Evolutionary conservation across 2,113 vertebrate genomes (phyloP).

Genomic region (Megaceryle torquata): DNA sequence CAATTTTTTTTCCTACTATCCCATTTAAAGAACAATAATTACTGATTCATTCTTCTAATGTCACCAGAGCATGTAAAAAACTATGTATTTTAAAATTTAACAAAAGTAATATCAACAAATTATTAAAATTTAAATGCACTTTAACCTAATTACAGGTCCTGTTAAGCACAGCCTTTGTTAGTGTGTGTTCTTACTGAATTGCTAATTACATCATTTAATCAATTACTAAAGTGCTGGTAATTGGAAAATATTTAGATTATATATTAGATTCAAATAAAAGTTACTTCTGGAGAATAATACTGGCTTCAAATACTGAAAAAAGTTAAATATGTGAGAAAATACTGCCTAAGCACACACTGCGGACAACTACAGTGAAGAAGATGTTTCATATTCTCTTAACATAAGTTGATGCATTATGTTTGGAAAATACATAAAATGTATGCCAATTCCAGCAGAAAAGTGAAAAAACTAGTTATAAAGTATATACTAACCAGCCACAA

Average conservation of each 20-base stretch:
- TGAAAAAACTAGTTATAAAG: conserved; percentile 66
- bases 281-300: conserved; percentile 24
- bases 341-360: conserved; percentile 40
- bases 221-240: neutral
- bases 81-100: neutral
- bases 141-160: neutral
- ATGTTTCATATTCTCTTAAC: conserved; percentile 2
- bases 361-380: conserved; percentile 47
- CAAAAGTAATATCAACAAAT: neutral
- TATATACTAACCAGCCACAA: conserved; percentile 91
- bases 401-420: neutral
- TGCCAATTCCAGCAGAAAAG: conserved; percentile 61
- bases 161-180: neutral
- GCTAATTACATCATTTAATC: neutral
- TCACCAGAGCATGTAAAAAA: neutral
- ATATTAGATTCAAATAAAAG: conserved; percentile 11
- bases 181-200: neutral
- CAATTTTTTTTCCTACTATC: neutral
- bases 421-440: conserved; percentile 64
- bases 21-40: neutral
- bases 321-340: conserved; percentile 11
- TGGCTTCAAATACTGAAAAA: conserved; percentile 34
- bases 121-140: neutral
- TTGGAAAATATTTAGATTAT: neutral
- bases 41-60: neutral